Conservation (phyloP, 2,797 vertebrate genomes). For the Tinamus major region DNA sequence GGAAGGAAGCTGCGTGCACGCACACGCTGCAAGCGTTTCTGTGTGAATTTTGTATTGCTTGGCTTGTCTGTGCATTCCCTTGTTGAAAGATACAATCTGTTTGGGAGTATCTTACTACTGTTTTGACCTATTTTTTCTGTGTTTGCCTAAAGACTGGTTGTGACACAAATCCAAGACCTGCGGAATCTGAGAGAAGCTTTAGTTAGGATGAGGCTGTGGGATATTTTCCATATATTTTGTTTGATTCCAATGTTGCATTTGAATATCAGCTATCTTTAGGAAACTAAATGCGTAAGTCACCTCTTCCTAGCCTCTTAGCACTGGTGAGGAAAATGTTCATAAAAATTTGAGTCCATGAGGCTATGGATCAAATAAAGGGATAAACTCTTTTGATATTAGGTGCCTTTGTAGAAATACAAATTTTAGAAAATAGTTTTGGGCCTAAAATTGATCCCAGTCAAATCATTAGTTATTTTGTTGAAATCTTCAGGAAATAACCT, state of each 20-base stretch:
- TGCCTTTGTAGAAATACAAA: accelerated
- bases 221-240: not conserved
- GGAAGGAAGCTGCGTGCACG: not conserved
- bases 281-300: not conserved
- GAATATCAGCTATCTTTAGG: not conserved
- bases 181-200: not conserved
- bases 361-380: not conserved
- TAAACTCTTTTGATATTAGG: not conserved
- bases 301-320: not conserved
- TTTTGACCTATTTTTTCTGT: not conserved
- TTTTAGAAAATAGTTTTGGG: not conserved
- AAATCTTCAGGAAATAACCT: not conserved
- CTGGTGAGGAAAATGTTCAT: not conserved
- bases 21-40: not conserved
- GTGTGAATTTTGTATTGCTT: not conserved
- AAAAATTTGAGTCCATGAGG: not conserved
- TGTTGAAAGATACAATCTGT: not conserved
- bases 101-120: not conserved
- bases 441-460: not conserved
- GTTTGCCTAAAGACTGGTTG: not conserved
- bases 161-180: not conserved
- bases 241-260: not conserved
- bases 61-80: not conserved
- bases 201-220: not conserved
- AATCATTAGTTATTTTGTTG: not conserved